Conservation (phyloP, 92 coral and sea anemone species). For the Zoanthus sansibaricus region DNA sequence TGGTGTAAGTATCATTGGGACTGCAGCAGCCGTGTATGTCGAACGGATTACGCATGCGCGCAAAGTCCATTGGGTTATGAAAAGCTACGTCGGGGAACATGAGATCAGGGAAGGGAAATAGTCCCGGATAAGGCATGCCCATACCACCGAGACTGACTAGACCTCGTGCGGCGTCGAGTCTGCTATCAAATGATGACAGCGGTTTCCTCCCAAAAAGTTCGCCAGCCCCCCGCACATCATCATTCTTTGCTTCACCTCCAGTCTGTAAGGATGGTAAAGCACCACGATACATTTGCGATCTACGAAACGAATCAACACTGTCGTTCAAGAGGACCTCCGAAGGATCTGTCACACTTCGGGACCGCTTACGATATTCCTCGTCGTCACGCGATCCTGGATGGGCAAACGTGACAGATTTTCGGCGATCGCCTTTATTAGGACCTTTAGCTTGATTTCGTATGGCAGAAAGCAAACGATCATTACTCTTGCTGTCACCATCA, state of each 20-base stretch:
- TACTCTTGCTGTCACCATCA: constrained; percentile 66
- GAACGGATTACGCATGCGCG: constrained; percentile 66
- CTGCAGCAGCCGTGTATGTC: constrained; percentile 82
- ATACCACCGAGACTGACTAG: constrained; percentile 85
- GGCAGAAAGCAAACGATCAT: constrained; percentile 66
- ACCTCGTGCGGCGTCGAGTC: constrained; percentile 91
- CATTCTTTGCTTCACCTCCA: constrained; percentile 72
- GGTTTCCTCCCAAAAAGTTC: constrained; percentile 65
- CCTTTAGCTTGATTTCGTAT: constrained; percentile 62
- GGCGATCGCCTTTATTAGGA: constrained; percentile 66
- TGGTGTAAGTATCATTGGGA: constrained; percentile 71
- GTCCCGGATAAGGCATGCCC: constrained; percentile 75
- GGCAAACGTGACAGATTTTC: constrained; percentile 59
- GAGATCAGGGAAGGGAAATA: constrained; percentile 83
- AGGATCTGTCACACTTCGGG: constrained; percentile 87
- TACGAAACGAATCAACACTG: constrained; percentile 56
- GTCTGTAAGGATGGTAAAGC: constrained; percentile 65
- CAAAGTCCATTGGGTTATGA: constrained; percentile 70
- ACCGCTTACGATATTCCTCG: constrained; percentile 73
- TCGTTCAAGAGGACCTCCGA: constrained; percentile 75
- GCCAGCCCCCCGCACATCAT: constrained; percentile 55
- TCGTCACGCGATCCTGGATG: constrained; percentile 70
- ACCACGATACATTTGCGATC: constrained; percentile 70
- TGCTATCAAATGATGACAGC: constrained; percentile 74
- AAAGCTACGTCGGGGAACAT: constrained; percentile 92